A percentile compares a stretch with the other conserved stretches of the same genome.
phyloP scores from a whole-genome alignment of 2,797 vertebrate genomes.

The Xyrichtys novacula region DNA sequence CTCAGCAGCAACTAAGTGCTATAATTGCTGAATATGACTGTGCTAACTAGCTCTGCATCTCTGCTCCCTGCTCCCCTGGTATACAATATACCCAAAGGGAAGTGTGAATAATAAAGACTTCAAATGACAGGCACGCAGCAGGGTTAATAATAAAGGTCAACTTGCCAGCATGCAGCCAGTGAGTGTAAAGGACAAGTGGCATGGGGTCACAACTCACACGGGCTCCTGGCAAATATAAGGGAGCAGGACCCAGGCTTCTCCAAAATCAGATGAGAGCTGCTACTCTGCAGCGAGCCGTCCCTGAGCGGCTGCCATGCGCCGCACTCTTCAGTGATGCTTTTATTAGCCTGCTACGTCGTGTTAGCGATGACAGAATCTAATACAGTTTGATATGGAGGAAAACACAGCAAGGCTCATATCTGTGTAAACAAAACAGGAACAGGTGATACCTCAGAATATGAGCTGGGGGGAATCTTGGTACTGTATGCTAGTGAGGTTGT shows the following conservation, averaged over 20 bases:
- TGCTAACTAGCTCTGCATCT: constrained; percentile 55
- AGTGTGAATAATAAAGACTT: constrained; percentile 84
- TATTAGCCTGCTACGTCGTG: constrained; percentile 64
- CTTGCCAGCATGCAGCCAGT: constrained; percentile 79
- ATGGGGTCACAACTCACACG: constrained; percentile 79
- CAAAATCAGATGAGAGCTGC: constrained; percentile 53
- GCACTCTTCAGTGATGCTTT: constrained; percentile 58
- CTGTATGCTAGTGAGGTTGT: constrained; percentile 33
- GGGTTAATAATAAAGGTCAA: constrained; percentile 89
- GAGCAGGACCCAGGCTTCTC: constrained; percentile 56
- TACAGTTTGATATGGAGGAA: constrained; percentile 68
- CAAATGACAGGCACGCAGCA: constrained; percentile 84
- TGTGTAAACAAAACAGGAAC: constrained; percentile 67
- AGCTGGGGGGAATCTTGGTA: constrained; percentile 21
- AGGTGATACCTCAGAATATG: constrained; percentile 53
- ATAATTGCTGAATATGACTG: constrained; percentile 54
- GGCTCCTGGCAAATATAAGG: constrained; percentile 75
- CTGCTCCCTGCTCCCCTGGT: constrained; percentile 41
- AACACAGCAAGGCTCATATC: constrained; percentile 59
- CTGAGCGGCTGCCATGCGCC: constrained; percentile 54
- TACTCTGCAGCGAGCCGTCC: constrained; percentile 42
- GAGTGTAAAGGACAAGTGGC: constrained; percentile 85
- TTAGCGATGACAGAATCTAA: constrained; percentile 69
- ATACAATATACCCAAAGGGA: constrained; percentile 74
- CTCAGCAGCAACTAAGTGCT: constrained; percentile 36